Conservation (phyloP, 2,113 vertebrate species). For the Daboia siamensis region DNA sequence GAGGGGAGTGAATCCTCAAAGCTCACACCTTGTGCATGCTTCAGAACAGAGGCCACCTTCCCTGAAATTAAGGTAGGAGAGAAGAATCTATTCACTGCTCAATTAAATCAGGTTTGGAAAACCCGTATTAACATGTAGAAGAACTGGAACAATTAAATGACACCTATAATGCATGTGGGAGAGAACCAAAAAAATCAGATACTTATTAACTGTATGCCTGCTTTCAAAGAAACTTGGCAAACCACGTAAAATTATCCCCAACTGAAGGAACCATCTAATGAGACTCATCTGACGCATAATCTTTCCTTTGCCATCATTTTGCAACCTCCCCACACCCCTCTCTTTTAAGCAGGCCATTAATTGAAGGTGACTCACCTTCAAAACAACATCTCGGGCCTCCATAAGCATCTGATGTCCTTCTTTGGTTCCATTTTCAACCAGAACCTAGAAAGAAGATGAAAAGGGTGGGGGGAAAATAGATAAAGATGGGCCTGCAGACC, state of each 20-base stretch:
- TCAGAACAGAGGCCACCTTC: background rate
- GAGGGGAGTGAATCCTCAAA: background rate
- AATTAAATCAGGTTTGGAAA: background rate
- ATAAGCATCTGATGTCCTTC: conserved; percentile 84
- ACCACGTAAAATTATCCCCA: background rate
- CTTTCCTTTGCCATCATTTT: background rate
- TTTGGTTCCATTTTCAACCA: conserved; percentile 87
- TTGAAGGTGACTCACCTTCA: conserved; percentile 61
- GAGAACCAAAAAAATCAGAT: background rate
- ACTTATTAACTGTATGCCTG: background rate
- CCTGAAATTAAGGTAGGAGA: background rate
- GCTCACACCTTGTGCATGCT: background rate
- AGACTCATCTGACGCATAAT: background rate
- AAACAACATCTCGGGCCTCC: conserved; percentile 79
- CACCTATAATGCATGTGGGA: background rate
- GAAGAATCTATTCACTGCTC: background rate
- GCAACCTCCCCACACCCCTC: too few relatives aligned
- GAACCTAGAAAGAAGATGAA: conserved; percentile 64
- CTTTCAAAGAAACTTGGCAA: background rate
- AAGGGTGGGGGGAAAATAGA: background rate
- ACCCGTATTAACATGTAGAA: background rate
- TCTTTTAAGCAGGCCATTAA: background rate
- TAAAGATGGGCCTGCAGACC: background rate
- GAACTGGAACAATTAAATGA: background rate
- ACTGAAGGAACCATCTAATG: background rate